Evolutionary conservation across 2,113 vertebrate species (phyloP).

Genomic region (Pomatostomus ruficeps): DNA sequence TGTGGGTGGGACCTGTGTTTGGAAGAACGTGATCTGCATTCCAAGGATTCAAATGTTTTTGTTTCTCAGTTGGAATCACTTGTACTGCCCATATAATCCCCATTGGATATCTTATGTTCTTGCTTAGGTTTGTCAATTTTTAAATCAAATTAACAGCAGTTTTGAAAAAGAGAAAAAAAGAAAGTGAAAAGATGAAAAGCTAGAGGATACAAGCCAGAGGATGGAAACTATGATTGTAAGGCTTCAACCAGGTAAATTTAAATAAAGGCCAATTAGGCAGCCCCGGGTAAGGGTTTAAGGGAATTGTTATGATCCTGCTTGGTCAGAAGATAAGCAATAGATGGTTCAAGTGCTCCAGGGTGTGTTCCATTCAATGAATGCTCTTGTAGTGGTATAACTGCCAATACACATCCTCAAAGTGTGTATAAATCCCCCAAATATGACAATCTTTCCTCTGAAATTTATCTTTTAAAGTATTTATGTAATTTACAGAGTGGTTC

Average conservation of each 20-base stretch:
- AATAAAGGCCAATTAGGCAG: neutral
- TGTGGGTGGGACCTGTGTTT: neutral
- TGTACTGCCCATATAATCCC: neutral
- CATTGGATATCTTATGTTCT: neutral
- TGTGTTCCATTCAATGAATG: neutral
- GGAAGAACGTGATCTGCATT: neutral
- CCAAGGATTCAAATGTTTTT: neutral
- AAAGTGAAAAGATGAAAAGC: neutral
- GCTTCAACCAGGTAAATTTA: neutral
- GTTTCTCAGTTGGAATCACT: neutral
- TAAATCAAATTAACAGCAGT: neutral
- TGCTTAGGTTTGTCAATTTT: neutral
- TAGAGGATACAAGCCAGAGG: neutral
- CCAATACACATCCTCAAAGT: neutral
- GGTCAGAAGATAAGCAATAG: neutral
- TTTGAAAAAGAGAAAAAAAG: neutral
- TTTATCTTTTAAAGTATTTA: neutral
- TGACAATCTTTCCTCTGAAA: neutral
- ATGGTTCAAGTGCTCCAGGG: neutral
- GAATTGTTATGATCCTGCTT: neutral
- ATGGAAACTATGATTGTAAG: neutral
- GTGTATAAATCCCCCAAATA: no score
- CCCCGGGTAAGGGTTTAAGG: neutral
- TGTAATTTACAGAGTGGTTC: neutral
- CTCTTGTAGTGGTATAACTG: neutral